A percentile compares a stretch with the other conserved stretches of the same genome.
Conservation (phyloP, 1,140 invertebrate genomes). For the Drosophila ogumai region DNA sequence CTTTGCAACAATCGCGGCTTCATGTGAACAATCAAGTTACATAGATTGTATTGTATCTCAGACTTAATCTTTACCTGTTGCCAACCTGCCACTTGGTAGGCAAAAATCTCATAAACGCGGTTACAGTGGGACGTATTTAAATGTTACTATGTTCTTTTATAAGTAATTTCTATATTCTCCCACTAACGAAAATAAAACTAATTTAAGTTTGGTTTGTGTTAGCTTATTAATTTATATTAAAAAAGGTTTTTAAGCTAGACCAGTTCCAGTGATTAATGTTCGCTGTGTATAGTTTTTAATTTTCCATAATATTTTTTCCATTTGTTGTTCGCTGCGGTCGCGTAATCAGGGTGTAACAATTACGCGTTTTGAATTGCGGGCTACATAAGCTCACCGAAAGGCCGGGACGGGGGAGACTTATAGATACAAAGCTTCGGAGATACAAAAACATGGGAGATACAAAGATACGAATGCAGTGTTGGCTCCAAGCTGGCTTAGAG, state of each 20-base stretch:
- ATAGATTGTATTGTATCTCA: slow-evolving; percentile 13
- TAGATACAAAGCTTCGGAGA: slow-evolving; percentile 41
- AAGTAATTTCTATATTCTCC: background rate
- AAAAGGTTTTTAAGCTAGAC: too few relatives aligned
- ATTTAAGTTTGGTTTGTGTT: background rate
- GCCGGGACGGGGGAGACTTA: slow-evolving; percentile 6
- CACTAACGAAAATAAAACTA: too few relatives aligned
- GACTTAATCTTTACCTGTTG: slow-evolving; percentile 6
- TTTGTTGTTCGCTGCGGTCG: slow-evolving; percentile 53
- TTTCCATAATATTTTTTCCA: slow-evolving; percentile 43
- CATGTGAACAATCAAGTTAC: slow-evolving; percentile 25
- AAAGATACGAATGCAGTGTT: slow-evolving; percentile 19
- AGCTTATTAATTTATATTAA: background rate
- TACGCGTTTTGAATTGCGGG: slow-evolving; percentile 72
- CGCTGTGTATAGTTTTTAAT: slow-evolving; percentile 21
- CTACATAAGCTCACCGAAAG: slow-evolving; percentile 30
- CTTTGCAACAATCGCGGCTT: slow-evolving; percentile 12
- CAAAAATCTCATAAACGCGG: slow-evolving; percentile 1
- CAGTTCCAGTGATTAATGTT: background rate
- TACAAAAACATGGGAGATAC: slow-evolving; percentile 37
- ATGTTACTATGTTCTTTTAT: background rate
- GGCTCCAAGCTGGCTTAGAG: slow-evolving; percentile 27
- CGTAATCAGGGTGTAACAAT: slow-evolving; percentile 82
- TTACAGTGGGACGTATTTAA: background rate
- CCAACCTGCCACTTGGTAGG: slow-evolving; percentile 17